Percentiles rank a stretch among this genome's conserved stretches.
These are phyloP conservation scores for Psilopsiagon aurifrons DNA, from an alignment of 2,113 vertebrate genomes.

Conservation along the genomic window DNA sequence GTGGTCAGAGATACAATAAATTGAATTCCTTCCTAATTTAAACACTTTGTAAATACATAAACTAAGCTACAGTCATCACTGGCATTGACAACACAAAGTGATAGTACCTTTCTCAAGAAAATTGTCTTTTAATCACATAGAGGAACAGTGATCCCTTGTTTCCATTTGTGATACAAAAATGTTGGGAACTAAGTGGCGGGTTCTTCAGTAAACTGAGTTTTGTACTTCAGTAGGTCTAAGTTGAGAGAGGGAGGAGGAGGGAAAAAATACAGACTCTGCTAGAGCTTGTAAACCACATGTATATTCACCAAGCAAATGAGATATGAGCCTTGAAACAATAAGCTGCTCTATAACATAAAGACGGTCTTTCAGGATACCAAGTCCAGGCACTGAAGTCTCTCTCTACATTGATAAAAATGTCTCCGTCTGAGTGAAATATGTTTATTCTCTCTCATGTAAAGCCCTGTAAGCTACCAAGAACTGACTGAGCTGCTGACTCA, in stretches of 20 bases:
- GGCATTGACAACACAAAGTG: not conserved
- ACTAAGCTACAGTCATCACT: not conserved
- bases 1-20: not conserved
- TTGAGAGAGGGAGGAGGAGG: not conserved
- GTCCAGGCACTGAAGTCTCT: slow-evolving; percentile 20
- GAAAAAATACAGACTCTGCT: not conserved
- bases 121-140: not conserved
- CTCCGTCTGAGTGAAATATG: slow-evolving; percentile 28
- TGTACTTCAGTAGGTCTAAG: not conserved
- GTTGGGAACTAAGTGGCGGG: not conserved
- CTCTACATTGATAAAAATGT: slow-evolving; percentile 46
- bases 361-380: not conserved
- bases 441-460: slow-evolving; percentile 15
- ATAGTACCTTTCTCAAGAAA: not conserved
- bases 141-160: not conserved
- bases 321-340: slow-evolving; percentile 13
- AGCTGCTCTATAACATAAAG: slow-evolving; percentile 32
- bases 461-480: slow-evolving; percentile 41
- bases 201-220: not conserved
- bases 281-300: not conserved
- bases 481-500: slow-evolving; percentile 47
- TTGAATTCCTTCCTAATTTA: not conserved
- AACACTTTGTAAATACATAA: not conserved
- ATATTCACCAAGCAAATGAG: slow-evolving; percentile 19
- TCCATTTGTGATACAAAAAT: not conserved